A percentile compares a stretch with the other conserved stretches of the same genome.
Evolutionary conservation across 2,113 vertebrate genomes (phyloP).

Genomic region (Anoplopoma fimbria): DNA sequence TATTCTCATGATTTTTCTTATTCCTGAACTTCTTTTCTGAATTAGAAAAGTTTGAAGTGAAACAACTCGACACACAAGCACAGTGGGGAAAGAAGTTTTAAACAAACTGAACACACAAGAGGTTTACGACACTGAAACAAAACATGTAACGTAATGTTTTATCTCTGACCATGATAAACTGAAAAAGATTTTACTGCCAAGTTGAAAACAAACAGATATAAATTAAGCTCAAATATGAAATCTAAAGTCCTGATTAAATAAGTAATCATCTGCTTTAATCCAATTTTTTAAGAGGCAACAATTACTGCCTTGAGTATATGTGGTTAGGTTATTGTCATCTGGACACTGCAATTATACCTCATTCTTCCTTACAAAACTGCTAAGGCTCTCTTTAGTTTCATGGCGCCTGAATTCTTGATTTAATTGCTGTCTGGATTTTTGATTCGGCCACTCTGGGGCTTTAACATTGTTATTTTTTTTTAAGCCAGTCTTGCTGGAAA

Average conservation of each 20-base stretch:
- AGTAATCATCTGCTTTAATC: neutral
- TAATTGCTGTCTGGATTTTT: slow-evolving; percentile 1
- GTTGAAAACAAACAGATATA: slow-evolving; percentile 2
- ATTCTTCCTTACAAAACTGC: neutral
- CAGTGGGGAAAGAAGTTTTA: neutral
- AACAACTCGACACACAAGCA: slow-evolving; percentile 11
- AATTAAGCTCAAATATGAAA: neutral
- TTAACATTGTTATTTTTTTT: neutral
- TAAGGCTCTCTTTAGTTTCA: neutral
- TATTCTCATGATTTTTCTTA: slow-evolving; percentile 49
- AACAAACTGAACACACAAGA: slow-evolving; percentile 12
- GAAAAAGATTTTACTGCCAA: neutral
- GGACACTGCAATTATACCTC: neutral
- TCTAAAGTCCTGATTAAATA: neutral
- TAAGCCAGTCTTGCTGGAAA: neutral
- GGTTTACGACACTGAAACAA: slow-evolving; percentile 10
- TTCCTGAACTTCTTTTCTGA: slow-evolving; percentile 54
- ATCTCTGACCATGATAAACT: neutral
- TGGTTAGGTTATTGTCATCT: neutral
- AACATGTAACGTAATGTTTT: neutral
- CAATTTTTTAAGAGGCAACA: neutral
- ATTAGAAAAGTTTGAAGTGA: slow-evolving; percentile 52
- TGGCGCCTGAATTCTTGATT: neutral
- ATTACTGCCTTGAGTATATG: neutral
- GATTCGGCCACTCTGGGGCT: neutral